Percentiles rank a stretch among this genome's conserved stretches.
These are phyloP conservation scores for Conistra vaccinii DNA, from an alignment of 2,888 invertebrate species.

Conservation along the genomic window DNA sequence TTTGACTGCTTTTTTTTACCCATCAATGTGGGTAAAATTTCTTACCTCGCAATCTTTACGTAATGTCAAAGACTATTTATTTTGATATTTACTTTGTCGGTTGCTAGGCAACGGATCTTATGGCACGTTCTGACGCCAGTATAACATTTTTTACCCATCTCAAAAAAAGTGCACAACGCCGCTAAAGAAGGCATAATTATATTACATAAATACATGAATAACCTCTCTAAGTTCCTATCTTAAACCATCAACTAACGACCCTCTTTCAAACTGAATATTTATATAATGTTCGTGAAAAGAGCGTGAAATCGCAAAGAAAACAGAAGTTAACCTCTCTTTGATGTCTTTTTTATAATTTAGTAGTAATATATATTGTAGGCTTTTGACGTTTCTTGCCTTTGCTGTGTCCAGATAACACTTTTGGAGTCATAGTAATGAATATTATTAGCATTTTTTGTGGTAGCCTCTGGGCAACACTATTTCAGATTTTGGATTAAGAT, in stretches of 20 bases:
- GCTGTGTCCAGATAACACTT: slow-evolving; percentile 14
- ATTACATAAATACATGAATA: neutral
- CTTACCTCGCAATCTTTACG: too few species aligned
- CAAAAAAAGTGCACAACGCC: too few species aligned
- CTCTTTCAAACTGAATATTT: slow-evolving; percentile 69
- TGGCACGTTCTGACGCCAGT: too few species aligned
- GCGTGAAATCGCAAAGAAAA: slow-evolving; percentile 73
- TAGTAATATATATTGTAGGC: slow-evolving; percentile 45
- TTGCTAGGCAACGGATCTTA: too few species aligned
- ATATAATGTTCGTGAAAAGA: slow-evolving; percentile 67
- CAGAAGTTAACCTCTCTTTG: slow-evolving; percentile 68
- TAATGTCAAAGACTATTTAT: too few species aligned
- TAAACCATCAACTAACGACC: slow-evolving; percentile 55
- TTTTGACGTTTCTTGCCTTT: slow-evolving; percentile 19
- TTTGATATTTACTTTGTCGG: too few species aligned
- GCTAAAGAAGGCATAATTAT: too few species aligned
- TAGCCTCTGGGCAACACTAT: slow-evolving; percentile 7
- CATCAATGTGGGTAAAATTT: too few species aligned
- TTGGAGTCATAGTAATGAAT: slow-evolving; percentile 27
- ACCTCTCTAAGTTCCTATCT: slow-evolving; percentile 20
- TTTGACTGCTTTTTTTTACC: too few species aligned
- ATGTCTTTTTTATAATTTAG: slow-evolving; percentile 69
- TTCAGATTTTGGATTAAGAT: slow-evolving; percentile 7
- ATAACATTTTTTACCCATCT: too few species aligned
- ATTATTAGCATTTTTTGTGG: slow-evolving; percentile 31